These are phyloP conservation scores for Engystomops pustulosus DNA, from an alignment of 2,113 vertebrate species.

Conservation along the genomic window DNA sequence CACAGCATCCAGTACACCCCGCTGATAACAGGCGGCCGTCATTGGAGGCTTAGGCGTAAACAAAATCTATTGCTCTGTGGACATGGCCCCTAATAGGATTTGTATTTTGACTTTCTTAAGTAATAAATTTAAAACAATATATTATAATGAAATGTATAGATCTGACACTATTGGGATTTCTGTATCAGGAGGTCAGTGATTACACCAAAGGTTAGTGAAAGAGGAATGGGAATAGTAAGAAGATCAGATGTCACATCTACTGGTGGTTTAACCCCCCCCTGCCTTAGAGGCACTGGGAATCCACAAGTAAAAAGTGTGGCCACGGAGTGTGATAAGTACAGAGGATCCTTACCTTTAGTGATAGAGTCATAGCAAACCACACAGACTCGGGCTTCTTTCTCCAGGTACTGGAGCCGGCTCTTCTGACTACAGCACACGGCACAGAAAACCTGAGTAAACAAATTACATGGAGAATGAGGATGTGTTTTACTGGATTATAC, in stretches of 20 bases:
- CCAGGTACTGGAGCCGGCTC: conserved; percentile 90
- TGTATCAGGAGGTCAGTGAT: not conserved
- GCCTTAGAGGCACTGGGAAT: not conserved
- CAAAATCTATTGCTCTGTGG: no score
- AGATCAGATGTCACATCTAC: not conserved
- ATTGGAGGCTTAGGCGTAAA: no score
- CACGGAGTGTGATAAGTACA: not conserved
- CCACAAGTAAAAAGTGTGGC: not conserved
- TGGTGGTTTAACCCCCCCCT: not conserved
- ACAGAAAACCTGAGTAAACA: conserved; percentile 86
- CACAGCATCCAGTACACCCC: not conserved
- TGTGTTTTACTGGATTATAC: not conserved
- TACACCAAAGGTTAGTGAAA: conserved; percentile 20
- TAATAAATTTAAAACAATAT: no score
- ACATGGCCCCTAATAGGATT: no score
- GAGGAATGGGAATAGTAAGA: not conserved
- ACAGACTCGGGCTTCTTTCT: conserved; percentile 95
- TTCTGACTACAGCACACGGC: conserved; percentile 89
- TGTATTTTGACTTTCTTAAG: no score
- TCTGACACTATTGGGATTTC: not conserved
- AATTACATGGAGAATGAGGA: not conserved
- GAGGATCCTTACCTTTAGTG: conserved; percentile 81
- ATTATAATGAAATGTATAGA: not conserved
- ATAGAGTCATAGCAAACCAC: conserved; percentile 85
- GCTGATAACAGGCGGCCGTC: not conserved